phyloP scores from a whole-genome alignment of 2,888 invertebrate genomes.

The Orthosia cruda region DNA sequence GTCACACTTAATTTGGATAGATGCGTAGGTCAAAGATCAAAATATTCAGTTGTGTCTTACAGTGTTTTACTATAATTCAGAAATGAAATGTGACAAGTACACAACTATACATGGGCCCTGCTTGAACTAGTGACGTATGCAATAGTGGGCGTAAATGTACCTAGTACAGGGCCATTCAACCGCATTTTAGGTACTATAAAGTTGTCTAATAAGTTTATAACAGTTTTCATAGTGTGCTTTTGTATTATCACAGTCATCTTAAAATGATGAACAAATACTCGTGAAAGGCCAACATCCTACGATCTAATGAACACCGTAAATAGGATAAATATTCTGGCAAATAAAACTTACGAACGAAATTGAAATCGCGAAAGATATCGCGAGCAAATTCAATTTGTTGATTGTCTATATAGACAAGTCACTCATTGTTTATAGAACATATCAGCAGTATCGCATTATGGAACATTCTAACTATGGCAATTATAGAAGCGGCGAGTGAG shows the following conservation, averaged over 20 bases:
- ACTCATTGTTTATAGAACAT: slow-evolving; percentile 74
- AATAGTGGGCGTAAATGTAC: slow-evolving; percentile 10
- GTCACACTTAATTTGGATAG: slow-evolving; percentile 55
- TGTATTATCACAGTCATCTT: slow-evolving; percentile 70
- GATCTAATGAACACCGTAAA: slow-evolving; percentile 70
- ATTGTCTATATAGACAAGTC: slow-evolving; percentile 58
- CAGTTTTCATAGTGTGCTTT: slow-evolving; percentile 59
- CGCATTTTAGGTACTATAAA: slow-evolving; percentile 23
- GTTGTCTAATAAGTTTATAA: slow-evolving; percentile 44
- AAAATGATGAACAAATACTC: slow-evolving; percentile 72
- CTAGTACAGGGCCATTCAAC: slow-evolving; percentile 55
- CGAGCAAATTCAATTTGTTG: slow-evolving; percentile 73
- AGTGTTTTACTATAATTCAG: slow-evolving; percentile 18
- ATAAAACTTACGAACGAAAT: slow-evolving; percentile 67
- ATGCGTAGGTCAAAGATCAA: slow-evolving; percentile 52
- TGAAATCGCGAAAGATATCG: slow-evolving; percentile 76
- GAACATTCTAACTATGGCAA: slow-evolving; percentile 80
- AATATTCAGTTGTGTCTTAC: slow-evolving; percentile 29
- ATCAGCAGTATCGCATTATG: slow-evolving; percentile 73
- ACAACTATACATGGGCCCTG: slow-evolving; percentile 19
- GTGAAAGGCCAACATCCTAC: slow-evolving; percentile 56
- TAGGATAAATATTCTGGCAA: slow-evolving; percentile 65
- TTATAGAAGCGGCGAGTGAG: slow-evolving; percentile 70
- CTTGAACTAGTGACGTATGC: slow-evolving; percentile 17
- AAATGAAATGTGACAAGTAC: slow-evolving; percentile 10